Base-by-base conservation (phyloP, 1,140 invertebrate species). In the Archivesica marissinica region DNA sequence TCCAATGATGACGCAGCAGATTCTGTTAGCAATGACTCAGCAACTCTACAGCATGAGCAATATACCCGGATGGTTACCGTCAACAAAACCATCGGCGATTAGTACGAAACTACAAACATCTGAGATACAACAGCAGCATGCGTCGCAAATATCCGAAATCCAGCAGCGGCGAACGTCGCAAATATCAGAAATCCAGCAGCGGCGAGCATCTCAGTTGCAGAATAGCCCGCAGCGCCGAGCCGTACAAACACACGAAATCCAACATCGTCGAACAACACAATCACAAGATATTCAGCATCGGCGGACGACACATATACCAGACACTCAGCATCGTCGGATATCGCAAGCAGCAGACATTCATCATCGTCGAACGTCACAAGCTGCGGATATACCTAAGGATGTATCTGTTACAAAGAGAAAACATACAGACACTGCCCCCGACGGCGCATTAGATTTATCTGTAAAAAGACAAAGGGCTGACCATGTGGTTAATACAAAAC, bases 11-110 rank as follows among this genome's bases (percentile, higher is more conserved):
- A 82, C 79, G 0, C 79, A 82, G 52, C 79, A 82, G 28, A 47
- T 82, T 25, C 38, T 82, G 11, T 54, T 82, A 17, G 79, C 79
- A 9, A 82, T 82, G 79, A 82, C 79, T 23, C 79, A 82, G 68
- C 79, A 74, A 25, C 44, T 82, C 9, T 82, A 82, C 38, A 72
- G 44, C 47, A 54, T 82, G 79, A 74, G 41, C 52, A 82, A 82
- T 30, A 30, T 72, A 11, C 64, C 79, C 7, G 41, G 38, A 15
- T 64, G 33, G 25, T 47, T 54, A 25, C 39, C 56, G 56, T 25
- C 54, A 2, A 25, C 54, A 11, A 56, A 70, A 70, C n/a, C 23
- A 6, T 25, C 64, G 6, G n/a, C 25, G 7, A 7, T 13, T 38
- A 38, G 23, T 52, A 44, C 72, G 9, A 52, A 52, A 54, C 23